phyloP scores from a whole-genome alignment of 2,888 invertebrate genomes.

The Buathra laborator region DNA sequence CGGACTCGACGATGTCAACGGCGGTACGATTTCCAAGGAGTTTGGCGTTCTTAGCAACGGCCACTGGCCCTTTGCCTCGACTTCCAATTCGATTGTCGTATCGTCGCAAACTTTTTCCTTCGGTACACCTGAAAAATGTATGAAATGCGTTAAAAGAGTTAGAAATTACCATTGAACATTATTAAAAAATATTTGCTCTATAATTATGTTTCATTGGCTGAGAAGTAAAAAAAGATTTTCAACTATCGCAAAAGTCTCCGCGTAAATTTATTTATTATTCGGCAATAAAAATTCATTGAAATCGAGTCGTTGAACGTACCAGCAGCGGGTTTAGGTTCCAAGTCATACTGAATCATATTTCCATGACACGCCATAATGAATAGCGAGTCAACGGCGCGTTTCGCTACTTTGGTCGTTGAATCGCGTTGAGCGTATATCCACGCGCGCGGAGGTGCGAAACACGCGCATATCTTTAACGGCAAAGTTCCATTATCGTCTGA shows the following conservation, averaged over 20 bases:
- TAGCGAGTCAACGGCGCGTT: slow-evolving; percentile 91
- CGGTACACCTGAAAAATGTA: slow-evolving; percentile 87
- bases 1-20: slow-evolving; percentile 91
- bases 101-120: slow-evolving; percentile 95
- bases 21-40: slow-evolving; percentile 90
- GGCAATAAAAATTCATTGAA: background rate
- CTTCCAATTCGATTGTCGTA: slow-evolving; percentile 93
- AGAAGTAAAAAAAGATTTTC: too few species aligned
- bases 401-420: slow-evolving; percentile 81
- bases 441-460: slow-evolving; percentile 91
- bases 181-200: background rate
- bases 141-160: background rate
- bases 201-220: too few species aligned
- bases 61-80: slow-evolving; percentile 96
- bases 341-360: slow-evolving; percentile 93
- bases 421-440: slow-evolving; percentile 87
- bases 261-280: background rate
- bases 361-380: slow-evolving; percentile 96
- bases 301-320: slow-evolving; percentile 81
- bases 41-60: slow-evolving; percentile 89
- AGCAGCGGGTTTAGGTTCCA: slow-evolving; percentile 91
- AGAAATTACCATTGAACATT: background rate
- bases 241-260: background rate
- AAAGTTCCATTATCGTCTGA: slow-evolving; percentile 90
- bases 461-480: slow-evolving; percentile 92